Evolutionary conservation across 53 echinoderm and acorn worm species (phyloP).

Genomic region (Holothuria scabra): DNA sequence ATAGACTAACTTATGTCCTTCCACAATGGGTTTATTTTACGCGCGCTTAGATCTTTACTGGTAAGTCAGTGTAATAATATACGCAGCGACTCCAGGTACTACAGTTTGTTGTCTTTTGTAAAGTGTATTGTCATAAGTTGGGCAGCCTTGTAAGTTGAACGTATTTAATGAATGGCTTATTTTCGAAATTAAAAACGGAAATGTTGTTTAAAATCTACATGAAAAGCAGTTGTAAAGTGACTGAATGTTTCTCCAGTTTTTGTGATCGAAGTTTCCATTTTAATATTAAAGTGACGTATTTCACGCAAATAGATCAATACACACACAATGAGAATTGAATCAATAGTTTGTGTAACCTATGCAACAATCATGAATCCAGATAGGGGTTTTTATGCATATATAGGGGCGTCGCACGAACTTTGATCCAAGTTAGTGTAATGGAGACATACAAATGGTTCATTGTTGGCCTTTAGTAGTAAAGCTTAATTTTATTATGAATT

Average conservation of each 20-base stretch:
- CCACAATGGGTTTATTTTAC: too few species aligned
- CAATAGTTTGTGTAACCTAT: slow-evolving; percentile 18
- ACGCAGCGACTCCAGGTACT: too few species aligned
- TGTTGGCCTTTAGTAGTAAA: neutral
- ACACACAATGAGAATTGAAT: neutral
- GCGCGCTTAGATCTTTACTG: too few species aligned
- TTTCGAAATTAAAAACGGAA: slow-evolving; percentile 22
- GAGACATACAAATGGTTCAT: too few species aligned
- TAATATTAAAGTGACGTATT: slow-evolving; percentile 10
- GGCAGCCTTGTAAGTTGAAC: neutral
- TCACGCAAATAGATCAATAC: neutral
- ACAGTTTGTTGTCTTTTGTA: too few species aligned
- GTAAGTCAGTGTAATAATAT: too few species aligned
- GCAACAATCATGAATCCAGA: neutral
- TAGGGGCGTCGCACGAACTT: neutral
- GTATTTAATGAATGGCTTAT: slow-evolving; percentile 5
- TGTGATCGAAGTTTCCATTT: neutral
- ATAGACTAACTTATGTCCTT: too few species aligned
- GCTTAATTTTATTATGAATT: neutral
- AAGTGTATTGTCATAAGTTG: neutral
- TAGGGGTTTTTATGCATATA: neutral
- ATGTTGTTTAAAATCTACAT: slow-evolving; percentile 5
- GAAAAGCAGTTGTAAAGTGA: neutral
- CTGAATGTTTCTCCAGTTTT: neutral
- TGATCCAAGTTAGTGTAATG: neutral